These are phyloP conservation scores for Portevinia maculata DNA, from an alignment of 2,888 invertebrate species.

Conservation along the genomic window DNA sequence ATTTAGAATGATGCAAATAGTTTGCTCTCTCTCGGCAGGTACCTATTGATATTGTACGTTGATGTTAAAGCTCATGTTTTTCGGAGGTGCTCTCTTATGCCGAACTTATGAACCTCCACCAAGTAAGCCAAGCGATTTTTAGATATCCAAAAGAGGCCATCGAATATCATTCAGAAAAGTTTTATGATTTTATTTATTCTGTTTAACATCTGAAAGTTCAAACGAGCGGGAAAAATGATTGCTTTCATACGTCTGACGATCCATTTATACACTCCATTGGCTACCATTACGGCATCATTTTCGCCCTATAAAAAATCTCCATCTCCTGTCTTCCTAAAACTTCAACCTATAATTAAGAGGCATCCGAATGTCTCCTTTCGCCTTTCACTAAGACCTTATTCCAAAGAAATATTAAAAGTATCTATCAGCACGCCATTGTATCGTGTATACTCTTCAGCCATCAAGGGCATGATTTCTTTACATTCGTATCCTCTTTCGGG, in stretches of 20 bases:
- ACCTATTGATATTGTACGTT: too few species aligned
- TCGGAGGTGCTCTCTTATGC: too few species aligned
- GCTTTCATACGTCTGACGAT: not conserved
- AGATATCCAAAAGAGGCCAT: too few species aligned
- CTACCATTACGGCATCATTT: too few species aligned
- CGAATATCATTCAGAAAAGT: not conserved
- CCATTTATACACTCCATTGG: too few species aligned
- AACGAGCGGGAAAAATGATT: not conserved
- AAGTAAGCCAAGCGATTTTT: too few species aligned
- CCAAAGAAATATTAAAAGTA: constrained; percentile 32
- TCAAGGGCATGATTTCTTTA: constrained; percentile 24
- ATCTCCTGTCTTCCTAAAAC: not conserved
- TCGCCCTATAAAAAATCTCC: not conserved
- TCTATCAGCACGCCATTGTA: constrained; percentile 37
- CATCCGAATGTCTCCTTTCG: constrained; percentile 2
- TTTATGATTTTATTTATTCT: too few species aligned
- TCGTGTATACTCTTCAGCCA: constrained; percentile 24
- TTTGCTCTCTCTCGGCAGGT: too few species aligned
- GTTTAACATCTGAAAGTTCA: not conserved
- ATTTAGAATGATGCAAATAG: too few species aligned
- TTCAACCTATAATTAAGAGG: constrained; percentile 35
- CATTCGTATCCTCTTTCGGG: constrained; percentile 27
- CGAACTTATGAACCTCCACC: too few species aligned
- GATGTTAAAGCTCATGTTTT: too few species aligned
- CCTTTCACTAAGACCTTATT: not conserved